Evolutionary conservation across 2,113 vertebrate species (phyloP).

Genomic region (Laticauda colubrina): DNA sequence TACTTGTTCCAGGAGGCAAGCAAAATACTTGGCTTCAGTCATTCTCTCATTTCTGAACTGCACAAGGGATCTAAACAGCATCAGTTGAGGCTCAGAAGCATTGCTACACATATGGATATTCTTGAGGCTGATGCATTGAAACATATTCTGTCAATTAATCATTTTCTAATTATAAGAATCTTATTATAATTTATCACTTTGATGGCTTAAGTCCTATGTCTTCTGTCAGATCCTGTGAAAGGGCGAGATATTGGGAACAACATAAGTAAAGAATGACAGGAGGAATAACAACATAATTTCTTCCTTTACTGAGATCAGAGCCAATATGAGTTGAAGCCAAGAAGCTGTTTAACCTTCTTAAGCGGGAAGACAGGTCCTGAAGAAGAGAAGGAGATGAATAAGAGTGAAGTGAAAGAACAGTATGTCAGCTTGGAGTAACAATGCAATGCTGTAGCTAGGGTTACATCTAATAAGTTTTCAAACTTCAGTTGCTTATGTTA

Average conservation of each 20-base stretch:
- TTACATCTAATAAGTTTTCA: not conserved
- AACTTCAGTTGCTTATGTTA: not conserved
- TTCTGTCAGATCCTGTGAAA: not conserved
- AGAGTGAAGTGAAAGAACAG: not conserved
- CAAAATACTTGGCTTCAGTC: not conserved
- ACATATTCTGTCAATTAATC: not conserved
- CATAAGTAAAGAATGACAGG: not conserved
- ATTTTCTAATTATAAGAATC: not conserved
- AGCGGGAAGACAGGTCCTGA: not conserved
- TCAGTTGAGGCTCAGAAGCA: not conserved
- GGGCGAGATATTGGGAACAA: not conserved
- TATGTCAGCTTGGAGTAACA: not conserved
- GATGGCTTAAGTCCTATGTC: not conserved
- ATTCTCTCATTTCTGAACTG: not conserved
- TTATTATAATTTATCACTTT: not conserved
- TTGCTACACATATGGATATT: not conserved
- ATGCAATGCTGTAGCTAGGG: not conserved
- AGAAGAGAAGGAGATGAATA: not conserved
- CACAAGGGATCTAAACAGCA: not conserved
- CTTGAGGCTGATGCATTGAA: not conserved
- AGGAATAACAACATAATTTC: not conserved
- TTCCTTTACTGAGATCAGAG: not conserved
- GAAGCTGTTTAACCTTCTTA: not conserved
- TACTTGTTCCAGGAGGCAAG: not conserved
- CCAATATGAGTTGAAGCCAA: not conserved